Evolutionary conservation across 1,140 invertebrate species (phyloP).

Genomic region (Pomacea maculata): DNA sequence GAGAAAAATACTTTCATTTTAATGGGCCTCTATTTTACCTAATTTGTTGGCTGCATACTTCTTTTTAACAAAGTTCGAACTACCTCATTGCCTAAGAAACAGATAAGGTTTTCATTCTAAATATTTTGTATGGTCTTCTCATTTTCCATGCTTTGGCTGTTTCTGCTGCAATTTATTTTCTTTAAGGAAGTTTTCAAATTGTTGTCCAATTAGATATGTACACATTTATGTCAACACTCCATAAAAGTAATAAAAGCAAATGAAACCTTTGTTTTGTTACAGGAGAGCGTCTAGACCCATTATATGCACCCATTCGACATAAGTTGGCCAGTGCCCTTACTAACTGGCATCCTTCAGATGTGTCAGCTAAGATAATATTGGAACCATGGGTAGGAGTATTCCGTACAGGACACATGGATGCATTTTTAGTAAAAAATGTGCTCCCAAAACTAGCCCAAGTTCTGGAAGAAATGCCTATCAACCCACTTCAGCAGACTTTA

Average conservation of each 20-base stretch:
- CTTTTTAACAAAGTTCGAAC: too few species aligned
- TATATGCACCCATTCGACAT: constrained; percentile 87
- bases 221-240: background rate
- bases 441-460: constrained; percentile 77
- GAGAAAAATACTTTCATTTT: too few species aligned
- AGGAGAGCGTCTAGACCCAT: constrained; percentile 76
- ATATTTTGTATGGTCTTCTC: too few species aligned
- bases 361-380: constrained; percentile 90
- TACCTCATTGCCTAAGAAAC: too few species aligned
- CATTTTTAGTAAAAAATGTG: constrained; percentile 89
- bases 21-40: too few species aligned
- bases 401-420: constrained; percentile 80
- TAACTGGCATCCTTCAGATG: constrained; percentile 87
- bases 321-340: constrained; percentile 88
- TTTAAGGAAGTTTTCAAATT: background rate
- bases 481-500: constrained; percentile 83
- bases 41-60: too few species aligned
- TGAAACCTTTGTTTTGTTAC: constrained; percentile 23
- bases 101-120: too few species aligned
- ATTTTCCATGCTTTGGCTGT: too few species aligned
- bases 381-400: constrained; percentile 92
- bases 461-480: constrained; percentile 78
- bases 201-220: background rate
- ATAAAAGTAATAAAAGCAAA: background rate
- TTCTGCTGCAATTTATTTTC: background rate